phyloP scores from a whole-genome alignment of 1,140 invertebrate genomes.

The Potamilus streckersoni region DNA sequence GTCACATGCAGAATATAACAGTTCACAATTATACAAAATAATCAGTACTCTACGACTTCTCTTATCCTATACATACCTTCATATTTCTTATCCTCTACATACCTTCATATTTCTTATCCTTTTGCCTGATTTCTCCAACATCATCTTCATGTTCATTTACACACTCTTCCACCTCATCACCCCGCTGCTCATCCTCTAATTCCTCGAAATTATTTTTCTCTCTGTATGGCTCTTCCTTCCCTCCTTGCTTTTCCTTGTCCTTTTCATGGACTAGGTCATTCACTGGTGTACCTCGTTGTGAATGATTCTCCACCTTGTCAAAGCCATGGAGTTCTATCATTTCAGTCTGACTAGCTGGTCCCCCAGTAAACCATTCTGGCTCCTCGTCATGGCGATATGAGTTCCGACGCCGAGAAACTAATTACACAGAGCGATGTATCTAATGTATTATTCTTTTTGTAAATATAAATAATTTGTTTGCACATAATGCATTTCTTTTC shows the following conservation, averaged over 20 bases:
- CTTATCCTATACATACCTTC: not conserved
- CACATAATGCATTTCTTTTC: not conserved
- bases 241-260: conserved; percentile 5
- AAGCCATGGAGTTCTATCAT: conserved; percentile 94
- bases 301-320: conserved; percentile 74
- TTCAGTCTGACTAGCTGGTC: conserved; percentile 89
- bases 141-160: not conserved
- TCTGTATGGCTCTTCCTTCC: conserved; percentile 11
- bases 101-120: not conserved
- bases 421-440: not conserved
- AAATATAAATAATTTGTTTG: not conserved
- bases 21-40: not conserved
- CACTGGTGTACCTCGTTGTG: conserved; percentile 17
- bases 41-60: not conserved
- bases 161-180: conserved; percentile 1
- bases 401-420: conserved; percentile 25
- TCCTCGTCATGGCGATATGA: conserved; percentile 56
- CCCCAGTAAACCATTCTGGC: conserved; percentile 81
- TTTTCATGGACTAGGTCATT: conserved; percentile 3
- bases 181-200: conserved; percentile 11
- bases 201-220: conserved; percentile 29
- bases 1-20: not conserved
- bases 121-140: not conserved
- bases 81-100: not conserved
- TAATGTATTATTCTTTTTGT: conserved; percentile 1